Conservation (phyloP, 2,888 invertebrate genomes). For the Nymphalis urticae region DNA sequence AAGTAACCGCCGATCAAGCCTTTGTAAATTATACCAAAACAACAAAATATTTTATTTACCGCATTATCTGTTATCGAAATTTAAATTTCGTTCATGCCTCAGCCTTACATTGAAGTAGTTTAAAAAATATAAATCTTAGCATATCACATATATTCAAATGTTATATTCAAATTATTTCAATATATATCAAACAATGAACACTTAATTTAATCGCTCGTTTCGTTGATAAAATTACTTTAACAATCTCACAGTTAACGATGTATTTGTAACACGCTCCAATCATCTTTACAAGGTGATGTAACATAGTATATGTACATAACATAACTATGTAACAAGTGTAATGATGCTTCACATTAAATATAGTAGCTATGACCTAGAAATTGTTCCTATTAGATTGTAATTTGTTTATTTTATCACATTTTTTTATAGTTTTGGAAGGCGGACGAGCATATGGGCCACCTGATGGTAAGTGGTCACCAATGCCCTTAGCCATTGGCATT, state of each 20-base stretch:
- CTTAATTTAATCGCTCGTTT: not conserved
- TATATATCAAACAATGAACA: not conserved
- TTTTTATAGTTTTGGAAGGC: no score
- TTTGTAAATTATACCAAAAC: no score
- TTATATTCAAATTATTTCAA: not conserved
- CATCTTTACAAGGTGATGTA: not conserved
- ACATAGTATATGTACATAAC: not conserved
- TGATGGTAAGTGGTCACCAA: no score
- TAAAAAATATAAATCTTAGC: no score
- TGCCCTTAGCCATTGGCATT: no score
- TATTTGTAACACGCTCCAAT: not conserved
- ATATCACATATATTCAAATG: not conserved
- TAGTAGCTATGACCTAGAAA: conserved; percentile 3
- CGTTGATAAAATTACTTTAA: not conserved
- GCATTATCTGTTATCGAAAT: no score
- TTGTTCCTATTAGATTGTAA: not conserved
- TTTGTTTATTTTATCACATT: not conserved
- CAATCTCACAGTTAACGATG: not conserved
- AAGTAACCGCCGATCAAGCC: no score
- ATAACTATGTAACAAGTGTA: not conserved
- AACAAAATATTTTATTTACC: no score
- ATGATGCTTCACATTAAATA: not conserved
- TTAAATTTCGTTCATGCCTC: no score
- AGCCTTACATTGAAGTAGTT: no score
- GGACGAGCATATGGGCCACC: no score